Percentiles rank a stretch among this genome's conserved stretches.
phyloP scores from a whole-genome alignment of 2,797 vertebrate species.

The Dromococcyx pavoninus region DNA sequence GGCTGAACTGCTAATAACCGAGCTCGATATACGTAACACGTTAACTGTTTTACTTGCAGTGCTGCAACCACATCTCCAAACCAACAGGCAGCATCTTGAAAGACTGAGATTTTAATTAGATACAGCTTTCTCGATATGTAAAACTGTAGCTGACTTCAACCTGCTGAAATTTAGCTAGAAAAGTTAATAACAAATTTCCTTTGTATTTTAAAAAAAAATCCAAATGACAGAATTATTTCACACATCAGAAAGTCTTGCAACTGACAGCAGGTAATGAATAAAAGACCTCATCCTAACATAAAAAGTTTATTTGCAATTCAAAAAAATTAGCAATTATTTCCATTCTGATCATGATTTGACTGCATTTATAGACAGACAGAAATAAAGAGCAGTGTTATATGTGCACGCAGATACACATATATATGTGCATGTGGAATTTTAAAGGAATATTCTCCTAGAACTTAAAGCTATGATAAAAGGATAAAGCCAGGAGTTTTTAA shows the following conservation, averaged over 20 bases:
- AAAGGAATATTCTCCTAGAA: not conserved
- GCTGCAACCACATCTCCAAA: accelerated
- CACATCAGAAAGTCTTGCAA: not conserved
- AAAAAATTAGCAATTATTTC: not conserved
- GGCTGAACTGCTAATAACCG: not conserved
- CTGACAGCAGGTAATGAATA: not conserved
- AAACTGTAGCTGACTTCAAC: not conserved
- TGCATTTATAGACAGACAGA: not conserved
- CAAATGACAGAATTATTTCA: not conserved
- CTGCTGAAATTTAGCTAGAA: not conserved
- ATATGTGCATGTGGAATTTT: not conserved
- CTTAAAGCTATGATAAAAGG: not conserved
- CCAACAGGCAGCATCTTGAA: not conserved
- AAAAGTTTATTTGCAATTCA: not conserved
- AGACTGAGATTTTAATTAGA: not conserved
- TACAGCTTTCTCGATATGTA: not conserved
- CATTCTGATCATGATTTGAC: not conserved
- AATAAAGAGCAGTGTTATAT: not conserved
- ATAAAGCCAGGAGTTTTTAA: not conserved
- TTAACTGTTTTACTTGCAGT: not conserved
- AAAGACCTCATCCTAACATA: not conserved
- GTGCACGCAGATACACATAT: not conserved
- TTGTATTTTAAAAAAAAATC: not conserved
- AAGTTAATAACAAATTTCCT: not conserved
- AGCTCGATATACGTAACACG: not conserved